A percentile compares a stretch with the other conserved stretches of the same genome.
phyloP scores from a whole-genome alignment of 2,888 invertebrate genomes.

The Dione vanillae region DNA sequence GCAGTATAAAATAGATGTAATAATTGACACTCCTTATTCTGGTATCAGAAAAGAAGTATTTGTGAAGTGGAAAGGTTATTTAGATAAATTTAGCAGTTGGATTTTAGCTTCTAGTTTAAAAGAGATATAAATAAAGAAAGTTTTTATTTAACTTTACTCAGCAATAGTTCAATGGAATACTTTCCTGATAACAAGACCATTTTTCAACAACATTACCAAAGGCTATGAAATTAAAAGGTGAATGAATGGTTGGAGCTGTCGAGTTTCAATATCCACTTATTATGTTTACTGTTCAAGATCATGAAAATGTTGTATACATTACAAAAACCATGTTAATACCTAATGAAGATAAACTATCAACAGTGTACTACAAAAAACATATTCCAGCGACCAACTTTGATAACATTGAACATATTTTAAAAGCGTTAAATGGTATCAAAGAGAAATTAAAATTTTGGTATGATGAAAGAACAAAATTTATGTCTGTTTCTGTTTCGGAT shows the following conservation, averaged over 20 bases:
- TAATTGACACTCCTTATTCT: constrained; percentile 41
- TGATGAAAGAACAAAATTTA: too few relatives aligned
- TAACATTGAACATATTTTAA: too few relatives aligned
- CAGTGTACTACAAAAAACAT: too few relatives aligned
- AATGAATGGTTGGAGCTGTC: constrained; percentile 37
- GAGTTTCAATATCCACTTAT: constrained; percentile 43
- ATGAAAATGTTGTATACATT: too few relatives aligned
- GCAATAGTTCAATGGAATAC: constrained; percentile 23
- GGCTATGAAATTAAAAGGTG: constrained; percentile 27
- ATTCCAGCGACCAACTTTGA: too few relatives aligned
- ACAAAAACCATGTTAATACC: too few relatives aligned
- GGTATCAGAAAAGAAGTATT: constrained; percentile 50
- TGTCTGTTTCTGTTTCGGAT: too few relatives aligned
- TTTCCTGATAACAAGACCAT: constrained; percentile 17
- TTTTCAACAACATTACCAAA: constrained; percentile 21
- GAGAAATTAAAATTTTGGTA: too few relatives aligned
- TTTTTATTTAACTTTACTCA: constrained; percentile 49
- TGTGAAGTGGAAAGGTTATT: constrained; percentile 53
- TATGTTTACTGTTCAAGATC: constrained; percentile 23
- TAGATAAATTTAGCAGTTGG: constrained; percentile 51
- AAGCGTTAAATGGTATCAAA: too few relatives aligned
- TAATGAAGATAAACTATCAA: too few relatives aligned
- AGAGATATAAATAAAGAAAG: constrained; percentile 45
- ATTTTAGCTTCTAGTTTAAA: constrained; percentile 41
- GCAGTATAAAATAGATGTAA: constrained; percentile 49